phyloP scores from a whole-genome alignment of 2,113 vertebrate species.

The Castor canadensis region DNA sequence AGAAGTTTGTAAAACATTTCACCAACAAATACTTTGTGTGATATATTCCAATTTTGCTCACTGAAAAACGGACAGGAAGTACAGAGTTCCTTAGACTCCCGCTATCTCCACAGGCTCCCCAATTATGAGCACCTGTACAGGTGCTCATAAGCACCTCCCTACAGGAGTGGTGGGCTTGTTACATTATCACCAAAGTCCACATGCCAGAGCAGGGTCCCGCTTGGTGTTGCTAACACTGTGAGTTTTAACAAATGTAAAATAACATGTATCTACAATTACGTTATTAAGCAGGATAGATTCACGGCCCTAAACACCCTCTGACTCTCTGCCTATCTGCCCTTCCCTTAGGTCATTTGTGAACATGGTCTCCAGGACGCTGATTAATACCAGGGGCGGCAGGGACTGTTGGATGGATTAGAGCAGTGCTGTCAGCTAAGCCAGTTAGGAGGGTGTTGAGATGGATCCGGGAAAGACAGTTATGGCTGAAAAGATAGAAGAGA shows the following conservation, averaged over 20 bases:
- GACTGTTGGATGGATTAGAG: too few relatives aligned
- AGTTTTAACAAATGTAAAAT: not conserved
- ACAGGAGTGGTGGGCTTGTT: not conserved
- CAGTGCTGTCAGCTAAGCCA: not conserved
- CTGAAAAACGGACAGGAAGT: slow-evolving; percentile 9
- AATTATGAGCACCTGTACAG: fast-evolving
- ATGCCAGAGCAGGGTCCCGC: not conserved
- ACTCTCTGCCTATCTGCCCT: not conserved
- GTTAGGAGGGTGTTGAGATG: not conserved
- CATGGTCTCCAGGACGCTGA: too few relatives aligned
- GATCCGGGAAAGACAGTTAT: not conserved
- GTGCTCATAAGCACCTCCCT: not conserved
- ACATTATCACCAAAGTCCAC: fast-evolving
- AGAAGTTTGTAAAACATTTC: not conserved
- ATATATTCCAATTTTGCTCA: not conserved
- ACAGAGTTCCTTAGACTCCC: not conserved
- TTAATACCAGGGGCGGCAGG: too few relatives aligned
- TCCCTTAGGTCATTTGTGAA: not conserved
- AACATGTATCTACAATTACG: fast-evolving
- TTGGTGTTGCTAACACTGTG: not conserved
- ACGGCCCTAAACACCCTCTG: not conserved
- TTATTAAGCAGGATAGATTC: not conserved
- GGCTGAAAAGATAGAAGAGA: not conserved
- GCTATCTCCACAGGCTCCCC: too few relatives aligned
- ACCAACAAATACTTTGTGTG: not conserved